A percentile compares a stretch with the other conserved stretches of the same genome.
phyloP scores from a whole-genome alignment of 1,140 invertebrate genomes.

The Olivierus martensii region DNA sequence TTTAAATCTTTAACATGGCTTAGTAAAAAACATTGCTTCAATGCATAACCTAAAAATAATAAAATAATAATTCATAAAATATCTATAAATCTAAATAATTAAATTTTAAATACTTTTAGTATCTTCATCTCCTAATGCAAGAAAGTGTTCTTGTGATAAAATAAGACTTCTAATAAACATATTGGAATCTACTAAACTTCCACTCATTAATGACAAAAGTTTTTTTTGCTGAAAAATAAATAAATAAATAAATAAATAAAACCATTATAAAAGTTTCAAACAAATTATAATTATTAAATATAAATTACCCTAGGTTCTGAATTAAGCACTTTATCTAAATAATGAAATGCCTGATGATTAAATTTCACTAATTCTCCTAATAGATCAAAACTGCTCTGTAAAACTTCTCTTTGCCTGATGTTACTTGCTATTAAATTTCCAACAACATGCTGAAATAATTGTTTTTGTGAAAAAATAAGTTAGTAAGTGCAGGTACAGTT shows the following conservation, averaged over 20 bases:
- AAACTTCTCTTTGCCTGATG: slow-evolving; percentile 34
- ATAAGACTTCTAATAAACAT: slow-evolving; percentile 37
- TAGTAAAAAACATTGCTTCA: slow-evolving; percentile 4
- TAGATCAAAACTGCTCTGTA: slow-evolving; percentile 38
- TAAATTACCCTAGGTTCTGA: slow-evolving; percentile 25
- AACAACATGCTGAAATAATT: slow-evolving; percentile 27
- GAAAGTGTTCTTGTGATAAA: slow-evolving; percentile 32
- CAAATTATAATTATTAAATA: background rate
- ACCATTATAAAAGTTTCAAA: no score
- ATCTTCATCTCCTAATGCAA: slow-evolving; percentile 10
- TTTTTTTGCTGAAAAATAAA: slow-evolving; percentile 28
- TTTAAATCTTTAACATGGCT: slow-evolving; percentile 5
- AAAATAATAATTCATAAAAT: slow-evolving; percentile 9
- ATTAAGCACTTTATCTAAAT: slow-evolving; percentile 29
- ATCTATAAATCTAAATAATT: slow-evolving; percentile 8
- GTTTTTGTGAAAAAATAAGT: no score
- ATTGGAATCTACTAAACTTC: slow-evolving; percentile 36
- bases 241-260: no score
- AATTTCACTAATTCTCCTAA: slow-evolving; percentile 37
- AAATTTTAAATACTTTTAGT: slow-evolving; percentile 2
- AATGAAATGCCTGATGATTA: slow-evolving; percentile 34
- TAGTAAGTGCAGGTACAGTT: no score
- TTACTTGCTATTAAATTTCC: slow-evolving; percentile 31
- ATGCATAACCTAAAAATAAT: slow-evolving; percentile 5
- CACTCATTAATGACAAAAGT: slow-evolving; percentile 31